Evolutionary conservation across 2,888 invertebrate species (phyloP).

Genomic region (Sacculina carcini): DNA sequence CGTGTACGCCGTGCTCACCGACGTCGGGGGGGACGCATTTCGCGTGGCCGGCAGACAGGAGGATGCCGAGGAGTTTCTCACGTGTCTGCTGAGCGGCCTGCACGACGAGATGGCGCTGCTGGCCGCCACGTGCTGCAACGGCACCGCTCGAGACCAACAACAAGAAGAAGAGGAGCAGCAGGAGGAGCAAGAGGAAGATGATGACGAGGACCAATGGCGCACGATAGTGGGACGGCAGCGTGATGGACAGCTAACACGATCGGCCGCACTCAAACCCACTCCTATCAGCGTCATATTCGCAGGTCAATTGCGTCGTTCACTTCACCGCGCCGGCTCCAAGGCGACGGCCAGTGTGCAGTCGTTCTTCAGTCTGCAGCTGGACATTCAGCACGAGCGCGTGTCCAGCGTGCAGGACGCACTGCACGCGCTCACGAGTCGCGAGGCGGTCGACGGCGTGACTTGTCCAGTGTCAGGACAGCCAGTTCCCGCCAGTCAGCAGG

Average conservation of each 20-base stretch:
- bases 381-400: constrained; percentile 42
- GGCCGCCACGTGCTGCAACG: not conserved
- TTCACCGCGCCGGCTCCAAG: constrained; percentile 38
- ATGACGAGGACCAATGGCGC: constrained; percentile 18
- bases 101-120: constrained; percentile 63
- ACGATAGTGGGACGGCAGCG: constrained; percentile 49
- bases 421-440: constrained; percentile 56
- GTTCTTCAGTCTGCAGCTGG: constrained; percentile 78
- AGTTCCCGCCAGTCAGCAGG: constrained; percentile 21
- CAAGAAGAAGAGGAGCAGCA: constrained; percentile 16
- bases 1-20: constrained; percentile 55
- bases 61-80: constrained; percentile 89
- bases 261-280: constrained; percentile 51
- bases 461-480: constrained; percentile 51
- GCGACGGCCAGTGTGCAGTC: constrained; percentile 80
- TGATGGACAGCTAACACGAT: constrained; percentile 62
- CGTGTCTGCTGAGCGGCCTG: constrained; percentile 68
- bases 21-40: constrained; percentile 36
- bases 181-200: constrained; percentile 14
- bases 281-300: constrained; percentile 81
- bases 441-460: constrained; percentile 60
- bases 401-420: constrained; percentile 50
- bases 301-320: constrained; percentile 59
- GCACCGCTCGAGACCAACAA: too few relatives aligned
- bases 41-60: constrained; percentile 68